Evolutionary conservation across 2,797 vertebrate species (phyloP), one percentile per base, ranked within the genome.

Genomic region (Heliangelus exortis): DNA sequence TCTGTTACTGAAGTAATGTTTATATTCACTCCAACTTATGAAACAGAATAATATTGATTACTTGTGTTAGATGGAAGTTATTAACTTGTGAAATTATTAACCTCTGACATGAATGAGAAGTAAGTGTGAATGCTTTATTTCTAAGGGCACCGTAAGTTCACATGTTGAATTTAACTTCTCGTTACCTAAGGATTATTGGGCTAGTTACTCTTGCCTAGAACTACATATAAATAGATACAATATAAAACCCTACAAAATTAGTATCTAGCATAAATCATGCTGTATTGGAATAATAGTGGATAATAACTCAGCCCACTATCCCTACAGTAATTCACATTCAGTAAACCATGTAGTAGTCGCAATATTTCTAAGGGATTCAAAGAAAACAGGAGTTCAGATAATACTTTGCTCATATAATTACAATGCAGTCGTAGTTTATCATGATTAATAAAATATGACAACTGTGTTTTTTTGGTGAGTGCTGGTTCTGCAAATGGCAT

Each of bases 361-460:
- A 82, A 90, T 68, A 78, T 59, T 94, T 81, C 36, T 53, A 53
- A 92, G 39, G 58, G 11, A 79, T 75, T 89, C 41, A 90, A 76
- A 83, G 72, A 92, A 93, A 84, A 66, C 43, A 77, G 39, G 33
- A 95, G 22, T 29, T 94, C 47, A 68, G 50, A 84, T 84, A 94
- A 95, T 87, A 36, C 87, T 92, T 77, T 92, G 51, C 72, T 93
- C 90, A 88, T 87, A 77, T 68, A 93, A 84, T 92, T 93, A 79
- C 19, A 95, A 78, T 53, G 31, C 41, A 82, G 43, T 1, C 4
- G 74, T 84, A 87, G 59, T 94, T 93, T 77, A 82, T 94, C 73
- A 51, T 53, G 54, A 92, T 80, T 93, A 96, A 93, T 92, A 93
- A 93, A 95, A 69, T 95, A 72, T 43, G 86, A 77, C 86, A 73